phyloP scores from a whole-genome alignment of 2,888 invertebrate genomes.

The Glomeris marginata region DNA sequence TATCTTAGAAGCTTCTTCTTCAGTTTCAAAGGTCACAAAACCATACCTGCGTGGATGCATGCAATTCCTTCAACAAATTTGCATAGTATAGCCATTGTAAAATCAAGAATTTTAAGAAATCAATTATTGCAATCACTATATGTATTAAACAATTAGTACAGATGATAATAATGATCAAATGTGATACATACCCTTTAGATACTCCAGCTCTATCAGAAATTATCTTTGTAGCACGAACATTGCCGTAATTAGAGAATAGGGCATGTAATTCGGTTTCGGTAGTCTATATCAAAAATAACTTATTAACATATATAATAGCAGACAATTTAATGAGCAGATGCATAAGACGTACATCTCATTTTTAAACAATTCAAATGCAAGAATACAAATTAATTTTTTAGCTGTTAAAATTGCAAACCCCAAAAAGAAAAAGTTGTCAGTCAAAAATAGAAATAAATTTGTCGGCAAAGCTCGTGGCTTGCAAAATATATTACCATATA shows the following conservation, averaged over 20 bases:
- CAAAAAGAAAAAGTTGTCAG: too few species aligned
- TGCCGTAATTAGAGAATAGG: constrained; percentile 57
- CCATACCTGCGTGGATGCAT: constrained; percentile 47
- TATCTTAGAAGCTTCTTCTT: constrained; percentile 64
- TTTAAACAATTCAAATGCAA: background rate
- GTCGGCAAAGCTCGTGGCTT: too few species aligned
- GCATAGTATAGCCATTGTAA: background rate
- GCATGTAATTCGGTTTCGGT: constrained; percentile 82
- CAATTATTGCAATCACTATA: too few species aligned
- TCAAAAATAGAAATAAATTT: too few species aligned
- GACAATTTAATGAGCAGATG: constrained; percentile 1
- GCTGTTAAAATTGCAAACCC: background rate
- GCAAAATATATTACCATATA: too few species aligned
- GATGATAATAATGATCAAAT: too few species aligned
- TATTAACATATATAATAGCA: background rate
- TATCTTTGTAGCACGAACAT: constrained; percentile 63
- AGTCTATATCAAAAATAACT: constrained; percentile 36
- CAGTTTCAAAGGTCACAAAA: constrained; percentile 70
- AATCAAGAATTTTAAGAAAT: too few species aligned
- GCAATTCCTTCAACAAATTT: background rate
- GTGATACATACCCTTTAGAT: constrained; percentile 61
- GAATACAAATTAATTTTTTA: background rate
- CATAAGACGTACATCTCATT: background rate
- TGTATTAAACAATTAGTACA: too few species aligned
- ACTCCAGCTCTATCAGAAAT: constrained; percentile 89